These are phyloP conservation scores for Tridacna gigas DNA, from an alignment of 2,888 invertebrate genomes.

Conservation along the genomic window DNA sequence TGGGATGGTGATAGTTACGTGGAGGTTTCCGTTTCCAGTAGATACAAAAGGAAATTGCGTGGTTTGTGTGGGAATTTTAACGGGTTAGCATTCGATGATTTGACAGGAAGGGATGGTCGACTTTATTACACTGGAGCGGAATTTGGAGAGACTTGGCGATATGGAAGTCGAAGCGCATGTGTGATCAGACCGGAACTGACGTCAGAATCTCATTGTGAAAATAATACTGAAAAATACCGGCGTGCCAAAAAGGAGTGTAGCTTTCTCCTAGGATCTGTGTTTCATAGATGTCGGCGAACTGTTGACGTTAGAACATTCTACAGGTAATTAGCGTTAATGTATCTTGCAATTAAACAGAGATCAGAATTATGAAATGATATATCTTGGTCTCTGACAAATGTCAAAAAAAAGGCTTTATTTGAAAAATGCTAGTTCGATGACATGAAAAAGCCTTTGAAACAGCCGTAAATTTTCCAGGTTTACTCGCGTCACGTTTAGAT, in stretches of 20 bases:
- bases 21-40: constrained; percentile 91
- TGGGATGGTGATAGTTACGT: constrained; percentile 98
- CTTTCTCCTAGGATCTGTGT: constrained; percentile 87
- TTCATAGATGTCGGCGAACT: constrained; percentile 91
- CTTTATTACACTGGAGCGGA: constrained; percentile 89
- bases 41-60: constrained; percentile 91
- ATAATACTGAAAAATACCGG: constrained; percentile 64
- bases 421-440: too few relatives aligned
- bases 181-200: constrained; percentile 68
- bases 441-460: too few relatives aligned
- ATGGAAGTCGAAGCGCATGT: constrained; percentile 89
- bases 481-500: too few relatives aligned
- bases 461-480: too few relatives aligned
- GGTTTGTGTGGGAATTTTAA: constrained; percentile 98
- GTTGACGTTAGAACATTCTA: constrained; percentile 93
- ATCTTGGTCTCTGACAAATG: too few relatives aligned
- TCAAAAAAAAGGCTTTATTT: too few relatives aligned
- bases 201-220: constrained; percentile 73
- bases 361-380: too few relatives aligned
- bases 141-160: constrained; percentile 96
- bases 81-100: constrained; percentile 93
- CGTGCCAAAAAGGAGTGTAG: constrained; percentile 86
- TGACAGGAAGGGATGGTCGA: constrained; percentile 85
- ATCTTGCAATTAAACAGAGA: too few relatives aligned
- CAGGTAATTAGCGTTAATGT: constrained; percentile 86